Evolutionary conservation across 1,140 invertebrate species (phyloP), one percentile per base, ranked within the genome.

Genomic region (Harpegnathos saltator): DNA sequence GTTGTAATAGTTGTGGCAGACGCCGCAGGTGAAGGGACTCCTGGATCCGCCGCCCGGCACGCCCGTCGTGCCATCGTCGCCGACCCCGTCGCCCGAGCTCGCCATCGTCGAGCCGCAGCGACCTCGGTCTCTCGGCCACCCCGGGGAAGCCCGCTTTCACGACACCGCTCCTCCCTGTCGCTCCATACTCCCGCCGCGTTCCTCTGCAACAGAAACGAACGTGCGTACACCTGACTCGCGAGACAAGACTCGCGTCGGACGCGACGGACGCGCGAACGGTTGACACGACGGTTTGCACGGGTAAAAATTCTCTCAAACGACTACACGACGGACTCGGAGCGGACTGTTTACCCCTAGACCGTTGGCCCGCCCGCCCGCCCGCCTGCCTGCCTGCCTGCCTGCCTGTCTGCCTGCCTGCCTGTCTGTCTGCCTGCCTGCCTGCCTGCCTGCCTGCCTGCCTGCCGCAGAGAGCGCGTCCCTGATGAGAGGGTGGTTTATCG

Each of bases 1-100:
- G 29, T 94, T 95, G 90, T 95, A 97, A 89, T 96, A 96, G 85
- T 96, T 95, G 81, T 97, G 96, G 90, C 96, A 97, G 68, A 96
- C 92, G 65, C 95, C 95, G 89, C 96, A 97, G 17, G 96, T 91
- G 12, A 97, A 92, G 0, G 96, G 96, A 90, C 96, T 97, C 61
- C 95, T 94, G 48, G 90, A 85, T 11, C 87, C 86, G 9, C 80
- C 81, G 58, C 74, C 78, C 29, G 78, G 77, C 69, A 89, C 82
- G 58, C 88, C 84, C 80, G 88, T 85, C 75, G 89, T 90, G 33
- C 89, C 90, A 26, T 91, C 91, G 61, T 84, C 91, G 38, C 90
- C 90, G 22, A 89, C 89, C 68, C 89, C 91, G 82, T 85, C 89
- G 48, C 87, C 71, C 65, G 87, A 91, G 77, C 90, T 90, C 56